phyloP scores from a whole-genome alignment of 23 tunicate species.

The Ascidia mentula region DNA sequence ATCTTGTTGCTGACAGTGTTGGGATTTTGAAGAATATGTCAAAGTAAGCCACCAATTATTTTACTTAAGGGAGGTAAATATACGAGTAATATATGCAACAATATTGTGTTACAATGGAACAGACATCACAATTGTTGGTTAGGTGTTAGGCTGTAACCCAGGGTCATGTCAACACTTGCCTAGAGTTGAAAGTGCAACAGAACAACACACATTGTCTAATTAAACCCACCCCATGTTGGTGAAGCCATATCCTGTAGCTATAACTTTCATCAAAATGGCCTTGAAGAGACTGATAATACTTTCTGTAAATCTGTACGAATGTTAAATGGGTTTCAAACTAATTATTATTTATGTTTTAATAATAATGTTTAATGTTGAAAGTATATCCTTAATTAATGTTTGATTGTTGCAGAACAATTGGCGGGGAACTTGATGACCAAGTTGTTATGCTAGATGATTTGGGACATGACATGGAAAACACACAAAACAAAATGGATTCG shows the following conservation, averaged over 20 bases:
- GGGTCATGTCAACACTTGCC: neutral
- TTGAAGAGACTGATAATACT: too few relatives aligned
- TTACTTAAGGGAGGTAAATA: neutral
- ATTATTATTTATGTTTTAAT: too few relatives aligned
- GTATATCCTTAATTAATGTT: too few relatives aligned
- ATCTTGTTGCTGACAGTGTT: slow-evolving; percentile 87
- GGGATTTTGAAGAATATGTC: slow-evolving; percentile 90
- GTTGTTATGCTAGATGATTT: slow-evolving; percentile 67
- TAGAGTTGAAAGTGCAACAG: neutral
- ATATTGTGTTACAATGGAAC: neutral
- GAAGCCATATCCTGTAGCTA: too few relatives aligned
- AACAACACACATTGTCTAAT: too few relatives aligned
- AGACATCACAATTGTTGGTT: neutral
- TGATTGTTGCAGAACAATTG: slow-evolving; percentile 54
- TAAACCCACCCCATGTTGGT: too few relatives aligned
- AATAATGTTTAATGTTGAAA: too few relatives aligned
- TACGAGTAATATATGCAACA: neutral
- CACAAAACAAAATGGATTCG: slow-evolving; percentile 85
- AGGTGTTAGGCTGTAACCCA: neutral
- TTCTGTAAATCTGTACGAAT: too few relatives aligned
- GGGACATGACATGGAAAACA: slow-evolving; percentile 84
- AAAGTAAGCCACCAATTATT: slow-evolving; percentile 24
- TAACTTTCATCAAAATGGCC: too few relatives aligned
- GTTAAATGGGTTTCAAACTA: too few relatives aligned
- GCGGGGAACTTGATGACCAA: slow-evolving; percentile 90